Percentiles rank a stretch among this genome's conserved stretches.
Conservation (phyloP, 2,113 vertebrate species). For the Nesogale talazaci region DNA sequence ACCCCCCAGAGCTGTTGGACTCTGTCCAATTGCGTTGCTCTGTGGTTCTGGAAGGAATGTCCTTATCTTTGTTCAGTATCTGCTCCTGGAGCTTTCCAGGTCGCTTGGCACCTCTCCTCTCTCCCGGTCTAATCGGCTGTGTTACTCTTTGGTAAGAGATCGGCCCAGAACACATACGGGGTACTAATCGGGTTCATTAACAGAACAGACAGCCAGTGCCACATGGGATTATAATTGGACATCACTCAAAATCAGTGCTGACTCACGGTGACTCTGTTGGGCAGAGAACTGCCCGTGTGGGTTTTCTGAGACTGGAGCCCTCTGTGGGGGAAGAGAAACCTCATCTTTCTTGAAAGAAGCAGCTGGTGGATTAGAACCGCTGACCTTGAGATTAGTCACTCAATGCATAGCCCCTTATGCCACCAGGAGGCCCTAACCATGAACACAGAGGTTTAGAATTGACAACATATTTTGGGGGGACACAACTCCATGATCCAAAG, state of each 20-base stretch:
- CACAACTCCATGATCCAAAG: background rate
- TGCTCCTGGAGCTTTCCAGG: background rate
- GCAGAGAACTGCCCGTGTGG: no score
- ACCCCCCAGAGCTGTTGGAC: no score
- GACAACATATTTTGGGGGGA: background rate
- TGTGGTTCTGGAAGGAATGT: background rate
- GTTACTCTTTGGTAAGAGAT: background rate
- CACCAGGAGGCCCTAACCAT: background rate
- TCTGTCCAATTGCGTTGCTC: no score
- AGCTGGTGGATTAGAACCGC: no score
- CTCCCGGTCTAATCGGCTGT: background rate
- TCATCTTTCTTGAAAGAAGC: no score
- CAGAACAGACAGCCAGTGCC: background rate
- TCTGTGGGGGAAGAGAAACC: no score
- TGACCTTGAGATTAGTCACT: no score
- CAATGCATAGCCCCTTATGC: no score
- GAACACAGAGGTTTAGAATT: background rate
- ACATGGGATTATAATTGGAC: background rate
- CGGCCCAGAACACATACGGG: background rate
- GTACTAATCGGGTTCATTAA: background rate
- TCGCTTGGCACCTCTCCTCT: background rate
- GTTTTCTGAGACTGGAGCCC: no score
- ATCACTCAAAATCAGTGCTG: no score
- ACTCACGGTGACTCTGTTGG: no score
- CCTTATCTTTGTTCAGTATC: no score